Evolutionary conservation across 1,140 invertebrate genomes (phyloP).

Genomic region (Venustaconcha ellipsiformis): DNA sequence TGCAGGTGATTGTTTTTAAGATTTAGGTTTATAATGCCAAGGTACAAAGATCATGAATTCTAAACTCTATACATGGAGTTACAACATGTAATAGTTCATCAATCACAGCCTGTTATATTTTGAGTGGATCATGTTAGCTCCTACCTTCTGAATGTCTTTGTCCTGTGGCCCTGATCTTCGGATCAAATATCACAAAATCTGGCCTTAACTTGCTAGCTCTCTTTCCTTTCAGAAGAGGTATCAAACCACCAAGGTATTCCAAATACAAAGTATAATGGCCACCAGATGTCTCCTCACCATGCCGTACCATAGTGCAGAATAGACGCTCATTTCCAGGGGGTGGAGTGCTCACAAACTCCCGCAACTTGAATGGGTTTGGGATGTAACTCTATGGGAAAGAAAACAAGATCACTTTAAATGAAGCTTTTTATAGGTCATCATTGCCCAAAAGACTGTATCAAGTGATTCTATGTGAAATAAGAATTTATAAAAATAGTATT

Average conservation of each 20-base stretch:
- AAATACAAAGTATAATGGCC: slow-evolving; percentile 95
- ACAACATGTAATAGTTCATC: too few species aligned
- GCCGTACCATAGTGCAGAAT: slow-evolving; percentile 96
- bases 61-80: too few species aligned
- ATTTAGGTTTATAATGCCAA: too few species aligned
- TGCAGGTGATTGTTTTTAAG: too few species aligned
- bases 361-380: slow-evolving; percentile 86
- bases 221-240: slow-evolving; percentile 95
- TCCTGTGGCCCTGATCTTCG: slow-evolving; percentile 68
- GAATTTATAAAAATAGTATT: too few species aligned
- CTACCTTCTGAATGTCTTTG: slow-evolving; percentile 13
- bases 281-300: slow-evolving; percentile 83
- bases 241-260: slow-evolving; percentile 93
- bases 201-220: slow-evolving; percentile 96
- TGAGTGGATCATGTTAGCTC: neutral
- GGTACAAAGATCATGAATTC: too few species aligned
- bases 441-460: too few species aligned
- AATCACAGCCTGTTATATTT: too few species aligned
- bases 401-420: neutral
- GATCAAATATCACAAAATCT: slow-evolving; percentile 98
- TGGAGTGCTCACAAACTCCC: slow-evolving; percentile 93
- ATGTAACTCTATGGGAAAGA: slow-evolving; percentile 84
- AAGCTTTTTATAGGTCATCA: too few species aligned
- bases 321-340: slow-evolving; percentile 85
- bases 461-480: too few species aligned